phyloP scores from a whole-genome alignment of 2,797 vertebrate genomes.

The Heteromormyrus szaboi region DNA sequence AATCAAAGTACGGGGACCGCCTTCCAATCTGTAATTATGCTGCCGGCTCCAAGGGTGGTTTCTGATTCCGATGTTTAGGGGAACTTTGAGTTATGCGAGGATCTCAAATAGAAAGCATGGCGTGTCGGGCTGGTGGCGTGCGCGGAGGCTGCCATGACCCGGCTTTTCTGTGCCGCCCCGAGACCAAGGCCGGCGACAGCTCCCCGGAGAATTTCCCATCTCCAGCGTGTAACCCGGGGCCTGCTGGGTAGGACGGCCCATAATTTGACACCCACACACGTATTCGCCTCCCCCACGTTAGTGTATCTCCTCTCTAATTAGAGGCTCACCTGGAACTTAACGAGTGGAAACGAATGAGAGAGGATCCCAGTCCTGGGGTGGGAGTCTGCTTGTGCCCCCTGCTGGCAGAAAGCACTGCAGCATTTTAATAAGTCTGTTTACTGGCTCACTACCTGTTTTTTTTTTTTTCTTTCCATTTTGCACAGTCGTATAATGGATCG shows the following conservation, averaged over 20 bases:
- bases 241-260: not conserved
- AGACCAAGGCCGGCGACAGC: not conserved
- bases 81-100: constrained; percentile 35
- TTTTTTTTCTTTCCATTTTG: not conserved
- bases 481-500: not conserved
- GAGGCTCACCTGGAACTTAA: not conserved
- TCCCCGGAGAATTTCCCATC: not conserved
- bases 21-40: constrained; percentile 52
- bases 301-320: not conserved
- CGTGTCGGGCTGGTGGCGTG: not conserved
- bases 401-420: not conserved
- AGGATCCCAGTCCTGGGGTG: not conserved
- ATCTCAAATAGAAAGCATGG: not conserved
- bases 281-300: not conserved
- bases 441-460: not conserved
- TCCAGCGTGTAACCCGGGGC: not conserved
- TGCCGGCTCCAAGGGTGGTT: constrained; percentile 41
- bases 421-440: constrained; percentile 7
- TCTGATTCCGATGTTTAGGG: constrained; percentile 29
- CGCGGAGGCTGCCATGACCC: not conserved
- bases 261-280: not conserved
- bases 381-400: not conserved
- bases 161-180: not conserved
- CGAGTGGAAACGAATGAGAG: not conserved
- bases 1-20: constrained; percentile 34